Conservation (phyloP, 2,797 vertebrate species). For the Pempheris klunzingeri region DNA sequence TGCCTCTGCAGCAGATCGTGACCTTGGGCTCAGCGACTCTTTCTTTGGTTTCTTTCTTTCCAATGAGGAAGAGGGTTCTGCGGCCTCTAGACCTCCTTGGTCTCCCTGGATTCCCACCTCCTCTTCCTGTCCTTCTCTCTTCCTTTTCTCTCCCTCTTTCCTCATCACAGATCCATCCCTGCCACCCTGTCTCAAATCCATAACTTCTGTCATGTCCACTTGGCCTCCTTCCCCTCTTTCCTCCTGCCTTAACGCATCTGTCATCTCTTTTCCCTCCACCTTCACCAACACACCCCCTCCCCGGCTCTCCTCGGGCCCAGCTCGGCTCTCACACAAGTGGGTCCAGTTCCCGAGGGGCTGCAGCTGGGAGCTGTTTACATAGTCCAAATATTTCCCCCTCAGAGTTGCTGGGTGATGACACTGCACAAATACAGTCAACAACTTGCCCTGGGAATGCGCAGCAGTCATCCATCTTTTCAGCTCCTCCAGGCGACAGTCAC, state of each 20-base stretch:
- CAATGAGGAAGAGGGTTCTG: slow-evolving; percentile 39
- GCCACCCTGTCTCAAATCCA: background rate
- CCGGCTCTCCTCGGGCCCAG: slow-evolving; percentile 67
- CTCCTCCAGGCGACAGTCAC: slow-evolving; percentile 91
- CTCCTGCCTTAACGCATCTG: slow-evolving; percentile 10
- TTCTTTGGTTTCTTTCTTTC: slow-evolving; percentile 71
- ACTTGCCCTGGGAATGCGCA: slow-evolving; percentile 89
- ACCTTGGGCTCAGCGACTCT: slow-evolving; percentile 44
- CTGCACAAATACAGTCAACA: slow-evolving; percentile 91
- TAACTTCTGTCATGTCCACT: slow-evolving; percentile 7
- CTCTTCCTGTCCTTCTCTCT: slow-evolving; percentile 45
- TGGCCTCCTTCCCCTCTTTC: slow-evolving; percentile 39
- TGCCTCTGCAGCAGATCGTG: slow-evolving; percentile 53
- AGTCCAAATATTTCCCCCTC: slow-evolving; percentile 92
- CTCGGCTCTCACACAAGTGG: slow-evolving; percentile 61
- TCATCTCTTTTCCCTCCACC: slow-evolving; percentile 36
- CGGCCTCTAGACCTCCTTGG: slow-evolving; percentile 59
- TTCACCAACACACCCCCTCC: slow-evolving; percentile 61
- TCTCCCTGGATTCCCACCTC: slow-evolving; percentile 73
- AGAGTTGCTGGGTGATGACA: slow-evolving; percentile 88
- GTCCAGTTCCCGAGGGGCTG: slow-evolving; percentile 71
- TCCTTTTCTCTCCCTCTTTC: slow-evolving; percentile 53
- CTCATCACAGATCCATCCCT: background rate
- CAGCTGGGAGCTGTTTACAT: slow-evolving; percentile 90
- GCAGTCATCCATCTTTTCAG: slow-evolving; percentile 91